Percentiles rank a stretch among this genome's conserved stretches.
phyloP scores from a whole-genome alignment of 2,797 vertebrate species.

The Propithecus deckenii region DNA sequence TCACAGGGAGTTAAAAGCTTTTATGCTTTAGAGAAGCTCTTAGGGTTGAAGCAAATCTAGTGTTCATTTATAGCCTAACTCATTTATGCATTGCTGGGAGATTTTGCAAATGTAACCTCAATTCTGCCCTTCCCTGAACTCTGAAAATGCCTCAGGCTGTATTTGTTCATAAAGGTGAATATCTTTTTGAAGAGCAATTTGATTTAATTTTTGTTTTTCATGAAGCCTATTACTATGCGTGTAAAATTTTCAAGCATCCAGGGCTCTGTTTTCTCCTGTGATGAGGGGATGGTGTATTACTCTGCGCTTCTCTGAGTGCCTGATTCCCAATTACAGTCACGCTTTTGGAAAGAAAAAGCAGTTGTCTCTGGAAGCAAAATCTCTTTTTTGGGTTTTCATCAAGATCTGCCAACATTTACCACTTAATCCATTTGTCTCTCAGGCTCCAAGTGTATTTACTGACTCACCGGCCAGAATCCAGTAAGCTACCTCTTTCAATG shows the following conservation, averaged over 20 bases:
- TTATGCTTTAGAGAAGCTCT: conserved; percentile 64
- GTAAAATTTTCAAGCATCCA: conserved; percentile 34
- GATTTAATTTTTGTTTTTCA: conserved; percentile 56
- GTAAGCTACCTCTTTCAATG: background rate
- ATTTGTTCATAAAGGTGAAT: conserved; percentile 70
- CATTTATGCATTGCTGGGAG: conserved; percentile 62
- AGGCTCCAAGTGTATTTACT: background rate
- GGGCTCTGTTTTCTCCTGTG: conserved; percentile 35
- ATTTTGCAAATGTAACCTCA: conserved; percentile 68
- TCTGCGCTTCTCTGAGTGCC: background rate
- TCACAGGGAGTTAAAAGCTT: conserved; percentile 68
- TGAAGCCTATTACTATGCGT: conserved; percentile 21
- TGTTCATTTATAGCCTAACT: conserved; percentile 69
- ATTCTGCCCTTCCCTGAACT: conserved; percentile 62
- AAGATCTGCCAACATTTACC: background rate
- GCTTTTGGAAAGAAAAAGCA: background rate
- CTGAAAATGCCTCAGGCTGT: conserved; percentile 35
- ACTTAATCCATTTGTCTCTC: background rate
- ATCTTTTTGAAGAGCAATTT: conserved; percentile 67
- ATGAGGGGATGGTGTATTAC: background rate
- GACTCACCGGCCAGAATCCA: background rate
- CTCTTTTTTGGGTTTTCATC: background rate
- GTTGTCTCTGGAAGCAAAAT: background rate
- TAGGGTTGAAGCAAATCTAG: conserved; percentile 59
- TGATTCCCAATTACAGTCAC: background rate